Evolutionary conservation across 64 coral and sea anemone species (phyloP).

Genomic region (Catalaphyllia jardinei): DNA sequence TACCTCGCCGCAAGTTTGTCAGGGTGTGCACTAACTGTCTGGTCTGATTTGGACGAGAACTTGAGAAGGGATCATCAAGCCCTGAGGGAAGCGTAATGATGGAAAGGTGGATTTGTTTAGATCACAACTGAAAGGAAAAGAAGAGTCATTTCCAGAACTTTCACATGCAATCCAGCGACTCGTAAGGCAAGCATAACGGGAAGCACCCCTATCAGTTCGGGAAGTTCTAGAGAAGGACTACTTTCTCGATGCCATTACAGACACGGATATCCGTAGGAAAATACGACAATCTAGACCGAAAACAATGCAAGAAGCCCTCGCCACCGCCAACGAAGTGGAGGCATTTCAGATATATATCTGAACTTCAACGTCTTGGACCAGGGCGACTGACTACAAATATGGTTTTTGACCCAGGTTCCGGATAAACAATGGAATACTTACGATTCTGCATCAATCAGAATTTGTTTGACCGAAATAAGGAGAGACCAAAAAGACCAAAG

Average conservation of each 20-base stretch:
- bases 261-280: constrained; percentile 9
- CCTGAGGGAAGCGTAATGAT: constrained; percentile 16
- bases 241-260: constrained; percentile 31
- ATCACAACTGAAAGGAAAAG: too few relatives aligned
- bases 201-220: too few relatives aligned
- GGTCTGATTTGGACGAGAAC: constrained; percentile 22
- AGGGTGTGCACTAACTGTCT: constrained; percentile 28
- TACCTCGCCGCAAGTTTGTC: constrained; percentile 49
- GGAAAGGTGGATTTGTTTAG: too few relatives aligned
- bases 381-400: not conserved
- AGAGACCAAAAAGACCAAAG: not conserved
- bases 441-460: not conserved
- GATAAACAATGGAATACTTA: not conserved
- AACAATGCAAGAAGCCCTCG: constrained; percentile 11
- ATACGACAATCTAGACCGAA: constrained; percentile 19
- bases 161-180: too few relatives aligned
- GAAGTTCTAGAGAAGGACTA: not conserved
- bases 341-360: constrained; percentile 33
- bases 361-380: not conserved
- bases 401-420: not conserved
- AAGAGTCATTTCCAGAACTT: too few relatives aligned
- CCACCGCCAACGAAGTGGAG: constrained; percentile 22
- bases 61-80: not conserved
- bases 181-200: too few relatives aligned
- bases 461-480: not conserved